Conservation (phyloP, 2,797 vertebrate genomes). For the Morelia viridis region DNA sequence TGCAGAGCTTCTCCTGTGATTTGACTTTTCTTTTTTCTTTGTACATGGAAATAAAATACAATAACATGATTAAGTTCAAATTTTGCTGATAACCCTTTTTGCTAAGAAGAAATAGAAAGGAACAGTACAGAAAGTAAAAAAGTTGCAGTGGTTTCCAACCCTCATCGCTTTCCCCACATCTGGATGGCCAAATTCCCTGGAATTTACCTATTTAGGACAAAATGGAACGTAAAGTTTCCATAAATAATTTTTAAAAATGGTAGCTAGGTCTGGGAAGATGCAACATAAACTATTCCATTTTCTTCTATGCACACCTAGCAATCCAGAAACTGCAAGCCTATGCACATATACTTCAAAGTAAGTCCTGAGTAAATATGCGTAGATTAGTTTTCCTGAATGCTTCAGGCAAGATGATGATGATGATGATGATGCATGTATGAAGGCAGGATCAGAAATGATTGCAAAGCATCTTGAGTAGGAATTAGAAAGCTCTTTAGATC, state of each 20-base stretch:
- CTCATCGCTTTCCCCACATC: background rate
- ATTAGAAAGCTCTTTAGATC: background rate
- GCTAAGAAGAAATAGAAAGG: slow-evolving; percentile 11
- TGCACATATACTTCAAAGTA: background rate
- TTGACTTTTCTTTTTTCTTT: slow-evolving; percentile 42
- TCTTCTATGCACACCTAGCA: background rate
- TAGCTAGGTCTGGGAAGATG: background rate
- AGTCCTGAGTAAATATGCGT: background rate
- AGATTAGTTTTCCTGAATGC: background rate
- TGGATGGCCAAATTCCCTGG: background rate
- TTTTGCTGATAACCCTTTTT: slow-evolving; percentile 45
- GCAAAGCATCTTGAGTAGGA: background rate
- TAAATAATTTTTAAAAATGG: background rate
- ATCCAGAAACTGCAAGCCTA: background rate
- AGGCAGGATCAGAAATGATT: background rate
- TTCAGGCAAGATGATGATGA: background rate
- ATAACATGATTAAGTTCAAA: slow-evolving; percentile 1
- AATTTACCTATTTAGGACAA: background rate
- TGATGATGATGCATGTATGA: background rate
- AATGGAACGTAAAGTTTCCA: background rate
- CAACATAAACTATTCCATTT: background rate
- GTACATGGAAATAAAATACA: background rate
- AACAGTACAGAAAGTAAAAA: background rate
- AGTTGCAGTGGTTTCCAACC: background rate
- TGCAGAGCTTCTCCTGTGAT: slow-evolving; percentile 17